phyloP scores from a whole-genome alignment of 2,113 vertebrate species.

The Macrotus californicus region DNA sequence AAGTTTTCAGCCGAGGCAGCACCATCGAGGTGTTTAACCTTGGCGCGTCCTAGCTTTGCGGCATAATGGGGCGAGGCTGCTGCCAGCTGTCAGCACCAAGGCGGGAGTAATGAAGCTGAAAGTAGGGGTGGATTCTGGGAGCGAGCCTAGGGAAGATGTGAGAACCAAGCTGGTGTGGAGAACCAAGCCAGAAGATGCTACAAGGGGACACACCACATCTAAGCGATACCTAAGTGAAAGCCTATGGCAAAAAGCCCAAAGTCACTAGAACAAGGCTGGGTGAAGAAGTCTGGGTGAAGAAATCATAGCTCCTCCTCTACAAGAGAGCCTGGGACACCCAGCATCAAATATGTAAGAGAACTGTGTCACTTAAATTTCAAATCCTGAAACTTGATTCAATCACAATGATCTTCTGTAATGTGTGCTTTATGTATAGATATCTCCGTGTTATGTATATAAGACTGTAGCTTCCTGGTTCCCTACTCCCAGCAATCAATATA shows the following conservation, averaged over 20 bases:
- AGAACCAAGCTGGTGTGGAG: background rate
- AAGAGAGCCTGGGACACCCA: background rate
- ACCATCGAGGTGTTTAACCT: background rate
- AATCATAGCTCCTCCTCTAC: background rate
- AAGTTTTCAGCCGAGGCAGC: background rate
- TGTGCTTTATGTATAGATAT: background rate
- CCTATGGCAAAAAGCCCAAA: background rate
- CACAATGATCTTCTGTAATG: background rate
- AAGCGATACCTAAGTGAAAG: background rate
- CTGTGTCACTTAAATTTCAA: background rate
- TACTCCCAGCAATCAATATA: background rate
- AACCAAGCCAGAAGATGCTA: background rate
- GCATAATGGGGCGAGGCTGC: background rate
- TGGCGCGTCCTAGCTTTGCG: background rate
- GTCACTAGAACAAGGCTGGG: background rate
- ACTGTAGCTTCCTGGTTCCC: background rate
- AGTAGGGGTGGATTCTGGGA: background rate
- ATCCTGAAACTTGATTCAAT: background rate
- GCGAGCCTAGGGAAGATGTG: background rate
- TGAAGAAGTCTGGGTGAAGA: background rate
- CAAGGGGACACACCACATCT: background rate
- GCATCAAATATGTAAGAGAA: too few species aligned
- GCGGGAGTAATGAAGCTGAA: conserved; percentile 35
- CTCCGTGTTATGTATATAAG: background rate
- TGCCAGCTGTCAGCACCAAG: background rate